Evolutionary conservation across 2,888 invertebrate species (phyloP), one percentile per base, ranked within the genome.

Genomic region (Tipula vernalis): DNA sequence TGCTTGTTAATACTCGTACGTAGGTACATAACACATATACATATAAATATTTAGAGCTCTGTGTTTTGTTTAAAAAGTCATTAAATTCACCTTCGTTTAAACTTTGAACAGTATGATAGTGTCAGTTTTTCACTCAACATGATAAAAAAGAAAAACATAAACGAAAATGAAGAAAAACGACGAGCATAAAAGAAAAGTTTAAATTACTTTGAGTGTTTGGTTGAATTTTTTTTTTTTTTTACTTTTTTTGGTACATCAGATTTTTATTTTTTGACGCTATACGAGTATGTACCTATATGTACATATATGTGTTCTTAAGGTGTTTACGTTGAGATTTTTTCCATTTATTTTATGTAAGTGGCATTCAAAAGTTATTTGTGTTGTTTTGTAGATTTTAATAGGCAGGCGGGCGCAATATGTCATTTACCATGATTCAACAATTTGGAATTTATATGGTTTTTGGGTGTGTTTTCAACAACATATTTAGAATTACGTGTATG

Each of bases 41-140:
- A 51, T n/a, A 51, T n/a, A 51, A 5, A 15, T 15, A 6, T 28
- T 28, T 2, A 28, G 18, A 18, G 18, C 28, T 28, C 6, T 71
- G 71, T 71, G 28, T 71, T 28, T 71, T 71, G 28, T 71, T 71
- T 71, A 71, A 71, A 57, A 71, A 71, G 71, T 71, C 71, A 71
- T 71, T 71, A 71, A 71, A 71, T 71, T 71, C 71, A 71, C 71
- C 71, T 71, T 71, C 71, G 71, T 71, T 71, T 71, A 71, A 71
- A 71, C 71, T 71, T 71, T 71, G 71, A 71, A 71, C 28, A 28
- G 71, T 28, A 28, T 71, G 71, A 71, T 71, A 71, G 71, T 71
- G 71, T 71, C 71, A 71, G 71, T 71, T 71, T 71, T 71, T 71
- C 71, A 71, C 71, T 71, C 71, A 71, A 71, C 71, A 28, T 71